Percentiles rank a stretch among this genome's conserved stretches.
These are phyloP conservation scores for Phrynocephalus vlangalii DNA, from an alignment of 2,797 vertebrate species.

Conservation along the genomic window DNA sequence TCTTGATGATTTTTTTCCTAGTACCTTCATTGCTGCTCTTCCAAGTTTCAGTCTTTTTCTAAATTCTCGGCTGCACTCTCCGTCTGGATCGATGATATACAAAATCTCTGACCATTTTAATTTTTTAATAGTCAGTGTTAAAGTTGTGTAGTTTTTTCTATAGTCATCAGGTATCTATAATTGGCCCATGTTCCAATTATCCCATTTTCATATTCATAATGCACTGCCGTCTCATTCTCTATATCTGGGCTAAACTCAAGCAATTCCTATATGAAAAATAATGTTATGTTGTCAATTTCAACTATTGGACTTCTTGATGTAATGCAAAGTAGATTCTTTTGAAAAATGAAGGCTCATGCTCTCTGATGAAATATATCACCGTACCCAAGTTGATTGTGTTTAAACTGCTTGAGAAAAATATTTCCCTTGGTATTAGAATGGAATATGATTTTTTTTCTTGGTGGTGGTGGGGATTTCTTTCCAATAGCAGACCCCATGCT, in stretches of 20 bases:
- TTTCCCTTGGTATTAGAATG: background rate
- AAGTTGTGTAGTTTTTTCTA: background rate
- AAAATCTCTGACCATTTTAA: too few relatives aligned
- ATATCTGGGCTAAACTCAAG: constrained; percentile 37
- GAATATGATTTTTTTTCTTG: background rate
- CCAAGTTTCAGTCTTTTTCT: too few relatives aligned
- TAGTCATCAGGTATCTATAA: background rate
- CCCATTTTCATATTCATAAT: constrained; percentile 16
- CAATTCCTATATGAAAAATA: constrained; percentile 40
- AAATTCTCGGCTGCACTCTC: too few relatives aligned
- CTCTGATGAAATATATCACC: constrained; percentile 36
- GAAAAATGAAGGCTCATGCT: constrained; percentile 43
- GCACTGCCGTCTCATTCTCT: background rate
- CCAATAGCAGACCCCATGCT: background rate
- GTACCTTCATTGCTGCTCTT: too few relatives aligned
- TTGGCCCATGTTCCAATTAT: constrained; percentile 9
- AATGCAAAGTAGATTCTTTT: constrained; percentile 52
- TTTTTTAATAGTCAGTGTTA: too few relatives aligned
- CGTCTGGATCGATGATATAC: too few relatives aligned
- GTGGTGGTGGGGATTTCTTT: background rate
- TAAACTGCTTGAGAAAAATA: constrained; percentile 16
- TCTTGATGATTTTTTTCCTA: too few relatives aligned
- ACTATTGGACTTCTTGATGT: background rate
- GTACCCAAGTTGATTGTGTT: constrained; percentile 33
- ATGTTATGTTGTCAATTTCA: constrained; percentile 44